Evolutionary conservation across 1,140 invertebrate species (phyloP).

Genomic region (Drosophila navojoa): DNA sequence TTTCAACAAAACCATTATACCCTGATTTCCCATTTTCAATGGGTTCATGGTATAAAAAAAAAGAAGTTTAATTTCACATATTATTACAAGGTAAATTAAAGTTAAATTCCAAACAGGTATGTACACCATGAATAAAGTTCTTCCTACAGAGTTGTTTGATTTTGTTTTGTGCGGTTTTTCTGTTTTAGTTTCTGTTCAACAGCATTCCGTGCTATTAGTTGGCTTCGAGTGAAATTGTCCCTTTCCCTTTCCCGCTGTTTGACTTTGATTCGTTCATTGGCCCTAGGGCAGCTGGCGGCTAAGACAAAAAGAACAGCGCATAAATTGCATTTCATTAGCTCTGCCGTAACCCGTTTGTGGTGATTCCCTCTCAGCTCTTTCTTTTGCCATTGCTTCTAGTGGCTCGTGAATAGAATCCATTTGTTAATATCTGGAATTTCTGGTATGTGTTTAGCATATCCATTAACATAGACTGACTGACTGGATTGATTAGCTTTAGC

Average conservation of each 20-base stretch:
- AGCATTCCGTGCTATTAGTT: slow-evolving; percentile 39
- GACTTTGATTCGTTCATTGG: slow-evolving; percentile 20
- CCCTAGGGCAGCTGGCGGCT: slow-evolving; percentile 19
- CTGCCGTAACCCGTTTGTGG: slow-evolving; percentile 24
- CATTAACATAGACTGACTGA: not conserved
- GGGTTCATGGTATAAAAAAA: too few relatives aligned
- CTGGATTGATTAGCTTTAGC: not conserved
- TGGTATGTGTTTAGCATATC: not conserved
- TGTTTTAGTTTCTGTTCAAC: slow-evolving; percentile 15
- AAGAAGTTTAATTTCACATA: too few relatives aligned
- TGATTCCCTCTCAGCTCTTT: not conserved
- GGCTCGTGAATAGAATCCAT: slow-evolving; percentile 8
- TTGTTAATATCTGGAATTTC: slow-evolving; percentile 1
- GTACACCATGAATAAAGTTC: too few relatives aligned
- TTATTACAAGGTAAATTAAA: too few relatives aligned
- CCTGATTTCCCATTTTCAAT: too few relatives aligned
- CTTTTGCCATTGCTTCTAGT: not conserved
- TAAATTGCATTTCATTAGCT: slow-evolving; percentile 46
- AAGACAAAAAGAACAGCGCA: slow-evolving; percentile 1
- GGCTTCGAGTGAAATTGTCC: not conserved
- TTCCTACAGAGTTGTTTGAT: not conserved
- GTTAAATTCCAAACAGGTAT: too few relatives aligned
- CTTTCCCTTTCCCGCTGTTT: not conserved
- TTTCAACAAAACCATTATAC: too few relatives aligned
- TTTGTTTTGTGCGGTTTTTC: not conserved